Percentiles rank a stretch among this genome's conserved stretches.
These are phyloP conservation scores for Caenorhabditis imperialis DNA, from an alignment of 2,888 invertebrate genomes.

Conservation along the genomic window DNA sequence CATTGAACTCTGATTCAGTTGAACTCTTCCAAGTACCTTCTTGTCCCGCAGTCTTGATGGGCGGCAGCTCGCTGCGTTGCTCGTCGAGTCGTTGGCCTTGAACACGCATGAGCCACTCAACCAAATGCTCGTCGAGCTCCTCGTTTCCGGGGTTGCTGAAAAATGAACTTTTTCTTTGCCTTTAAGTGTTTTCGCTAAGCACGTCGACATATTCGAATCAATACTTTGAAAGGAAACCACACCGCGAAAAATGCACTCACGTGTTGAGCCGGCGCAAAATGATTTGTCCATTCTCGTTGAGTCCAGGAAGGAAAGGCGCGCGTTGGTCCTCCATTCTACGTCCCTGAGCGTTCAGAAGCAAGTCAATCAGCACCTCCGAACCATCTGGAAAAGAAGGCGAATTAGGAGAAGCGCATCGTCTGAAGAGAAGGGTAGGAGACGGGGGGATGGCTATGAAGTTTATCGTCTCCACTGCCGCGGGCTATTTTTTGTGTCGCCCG, in stretches of 20 bases:
- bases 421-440: not conserved
- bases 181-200: too few relatives aligned
- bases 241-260: constrained; percentile 9
- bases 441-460: constrained; percentile 21
- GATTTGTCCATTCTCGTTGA: constrained; percentile 56
- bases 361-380: constrained; percentile 70
- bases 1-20: not conserved
- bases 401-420: constrained; percentile 2
- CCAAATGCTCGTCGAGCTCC: constrained; percentile 58
- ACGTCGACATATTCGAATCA: too few relatives aligned
- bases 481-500: constrained; percentile 28
- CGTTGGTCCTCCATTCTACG: constrained; percentile 65
- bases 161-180: constrained; percentile 6
- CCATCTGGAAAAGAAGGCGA: constrained; percentile 55
- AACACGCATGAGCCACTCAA: constrained; percentile 66
- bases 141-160: constrained; percentile 53
- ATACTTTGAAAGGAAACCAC: too few relatives aligned
- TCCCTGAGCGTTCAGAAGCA: constrained; percentile 63
- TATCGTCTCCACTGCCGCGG: constrained; percentile 15
- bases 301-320: constrained; percentile 62
- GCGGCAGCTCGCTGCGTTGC: constrained; percentile 71
- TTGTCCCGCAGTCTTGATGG: constrained; percentile 30
- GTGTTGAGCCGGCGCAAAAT: constrained; percentile 53
- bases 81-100: constrained; percentile 73
- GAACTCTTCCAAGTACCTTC: constrained; percentile 22